Percentiles rank a stretch among this genome's conserved stretches.
Conservation (phyloP, 2,797 vertebrate species). For the Rhinichthys osculus region DNA sequence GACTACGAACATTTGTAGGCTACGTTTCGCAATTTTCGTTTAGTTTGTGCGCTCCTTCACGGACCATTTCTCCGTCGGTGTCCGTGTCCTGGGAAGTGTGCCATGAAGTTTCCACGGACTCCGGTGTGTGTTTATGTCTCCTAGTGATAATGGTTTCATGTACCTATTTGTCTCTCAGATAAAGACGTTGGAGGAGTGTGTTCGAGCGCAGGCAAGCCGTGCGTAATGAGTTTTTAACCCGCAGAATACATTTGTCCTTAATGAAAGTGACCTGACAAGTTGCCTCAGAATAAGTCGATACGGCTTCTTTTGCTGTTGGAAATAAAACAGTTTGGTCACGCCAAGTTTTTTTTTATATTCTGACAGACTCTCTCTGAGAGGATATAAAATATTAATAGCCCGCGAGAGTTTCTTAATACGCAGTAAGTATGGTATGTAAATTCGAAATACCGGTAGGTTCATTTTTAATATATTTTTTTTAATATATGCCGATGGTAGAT, state of each 20-base stretch:
- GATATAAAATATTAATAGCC: neutral
- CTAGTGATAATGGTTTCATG: slow-evolving; percentile 1
- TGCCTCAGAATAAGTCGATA: neutral
- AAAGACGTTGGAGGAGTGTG: neutral
- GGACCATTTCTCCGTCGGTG: neutral
- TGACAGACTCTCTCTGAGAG: neutral
- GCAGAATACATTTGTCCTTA: neutral
- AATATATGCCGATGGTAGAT: neutral
- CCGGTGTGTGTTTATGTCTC: neutral
- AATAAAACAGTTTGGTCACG: neutral
- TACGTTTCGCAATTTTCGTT: neutral
- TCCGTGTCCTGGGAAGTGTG: slow-evolving; percentile 7
- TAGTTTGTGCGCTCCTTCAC: neutral
- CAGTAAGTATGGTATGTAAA: neutral
- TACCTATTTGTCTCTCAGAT: neutral
- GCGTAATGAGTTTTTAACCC: slow-evolving; percentile 6
- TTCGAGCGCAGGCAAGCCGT: neutral
- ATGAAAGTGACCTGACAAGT: slow-evolving; percentile 17
- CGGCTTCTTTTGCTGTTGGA: neutral
- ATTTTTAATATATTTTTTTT: neutral
- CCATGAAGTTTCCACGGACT: slow-evolving; percentile 34
- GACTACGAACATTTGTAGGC: neutral
- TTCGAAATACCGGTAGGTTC: neutral
- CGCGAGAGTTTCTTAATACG: too few species aligned
- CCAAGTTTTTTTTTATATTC: neutral